Evolutionary conservation across 2,797 vertebrate species (phyloP).

Genomic region (Sebastolobus alascanus): DNA sequence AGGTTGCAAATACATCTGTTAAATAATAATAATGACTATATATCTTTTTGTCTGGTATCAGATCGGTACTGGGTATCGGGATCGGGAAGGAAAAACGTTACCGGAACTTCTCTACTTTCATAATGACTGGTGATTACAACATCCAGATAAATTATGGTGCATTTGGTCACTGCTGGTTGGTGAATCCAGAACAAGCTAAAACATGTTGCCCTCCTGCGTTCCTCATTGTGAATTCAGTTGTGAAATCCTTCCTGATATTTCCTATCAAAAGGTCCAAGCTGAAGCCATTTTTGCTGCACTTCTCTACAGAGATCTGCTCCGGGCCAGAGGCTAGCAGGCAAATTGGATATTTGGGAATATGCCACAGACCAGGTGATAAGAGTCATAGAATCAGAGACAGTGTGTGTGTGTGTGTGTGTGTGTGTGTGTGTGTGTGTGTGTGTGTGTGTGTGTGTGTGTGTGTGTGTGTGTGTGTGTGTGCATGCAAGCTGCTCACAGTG

Average conservation of each 20-base stretch:
- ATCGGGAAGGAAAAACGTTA: too few relatives aligned
- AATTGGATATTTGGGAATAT: slow-evolving; percentile 74
- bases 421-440: slow-evolving; percentile 9
- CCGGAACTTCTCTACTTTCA: too few relatives aligned
- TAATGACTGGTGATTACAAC: background rate
- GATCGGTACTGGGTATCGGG: too few relatives aligned
- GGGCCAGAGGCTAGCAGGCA: slow-evolving; percentile 66
- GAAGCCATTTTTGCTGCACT: slow-evolving; percentile 51
- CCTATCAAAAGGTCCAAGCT: slow-evolving; percentile 49
- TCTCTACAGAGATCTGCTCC: slow-evolving; percentile 60
- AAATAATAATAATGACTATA: too few relatives aligned
- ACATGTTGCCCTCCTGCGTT: slow-evolving; percentile 7
- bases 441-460: background rate
- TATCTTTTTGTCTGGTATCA: too few relatives aligned
- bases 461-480: background rate
- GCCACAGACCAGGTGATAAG: slow-evolving; percentile 73
- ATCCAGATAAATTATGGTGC: background rate
- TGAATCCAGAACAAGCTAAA: slow-evolving; percentile 18
- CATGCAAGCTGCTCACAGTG: slow-evolving; percentile 45
- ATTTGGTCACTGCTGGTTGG: background rate
- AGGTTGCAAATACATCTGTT: too few relatives aligned
- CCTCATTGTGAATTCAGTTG: slow-evolving; percentile 44
- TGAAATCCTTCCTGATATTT: slow-evolving; percentile 60
- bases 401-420: slow-evolving; percentile 16
- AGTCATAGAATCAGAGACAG: slow-evolving; percentile 46